Evolutionary conservation across 2,113 vertebrate genomes (phyloP), one percentile per base, ranked within the genome.

Genomic region (Marcusenius ussheri): DNA sequence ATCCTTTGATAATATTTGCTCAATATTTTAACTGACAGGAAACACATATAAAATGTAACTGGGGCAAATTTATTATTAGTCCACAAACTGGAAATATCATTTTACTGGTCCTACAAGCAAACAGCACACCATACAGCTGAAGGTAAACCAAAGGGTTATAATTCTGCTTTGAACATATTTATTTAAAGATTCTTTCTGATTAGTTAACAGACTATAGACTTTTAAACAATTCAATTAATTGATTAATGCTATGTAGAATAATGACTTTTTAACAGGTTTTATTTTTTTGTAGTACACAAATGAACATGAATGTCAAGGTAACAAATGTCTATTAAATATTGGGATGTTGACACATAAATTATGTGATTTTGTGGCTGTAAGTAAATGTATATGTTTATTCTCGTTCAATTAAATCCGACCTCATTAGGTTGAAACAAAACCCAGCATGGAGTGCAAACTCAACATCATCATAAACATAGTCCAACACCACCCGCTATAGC

Each of bases 41-140:
- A 80, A 80, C 74, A 80, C 74, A 80, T 80, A 80, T 80, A 80
- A 80, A 80, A 80, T 80, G 74, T 80, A 80, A 80, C 74, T 80
- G 15, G 74, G 74, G 74, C 74, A 80, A 80, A 39, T 80, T 80
- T 80, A 80, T 80, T 80, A 80, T 80, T 80, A 80, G 74, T 80
- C 15, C 74, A 80, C 74, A 42, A 5, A 80, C 74, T 80, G 15
- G 35, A 80, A 80, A 80, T 80, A 42, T 42, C 74, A 80, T 19
- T 80, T 80, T 42, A 80, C 5, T 80, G 35, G 35, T 17, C 74
- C 74, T 39, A 80, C 11, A 80, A 27, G 74, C 74, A 80, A 39
- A 80, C 27, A 6, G 5, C 15, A 70, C 0, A 3, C 10, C n/a
- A 70, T 13, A 31, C n/a, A 4, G 35, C 17, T n/a, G 15, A 80